phyloP scores from a whole-genome alignment of 2,888 invertebrate species.

The Psococerastis gibbosa region DNA sequence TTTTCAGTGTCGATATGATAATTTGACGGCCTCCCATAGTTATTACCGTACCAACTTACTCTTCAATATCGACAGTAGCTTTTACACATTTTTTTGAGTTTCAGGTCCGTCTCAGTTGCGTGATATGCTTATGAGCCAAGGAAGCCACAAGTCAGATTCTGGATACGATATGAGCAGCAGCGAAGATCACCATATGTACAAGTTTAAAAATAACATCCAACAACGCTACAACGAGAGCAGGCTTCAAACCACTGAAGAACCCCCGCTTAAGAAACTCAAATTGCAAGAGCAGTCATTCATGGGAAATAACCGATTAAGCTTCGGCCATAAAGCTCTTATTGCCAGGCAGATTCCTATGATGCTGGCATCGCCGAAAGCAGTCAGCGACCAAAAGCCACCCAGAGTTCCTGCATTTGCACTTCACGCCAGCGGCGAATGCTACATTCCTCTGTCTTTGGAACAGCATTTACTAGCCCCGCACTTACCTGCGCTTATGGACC shows the following conservation, averaged over 20 bases:
- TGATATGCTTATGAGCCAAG: constrained; percentile 2
- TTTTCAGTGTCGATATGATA: too few relatives aligned
- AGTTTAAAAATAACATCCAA: constrained; percentile 89
- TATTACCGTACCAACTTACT: too few relatives aligned
- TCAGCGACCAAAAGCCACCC: background rate
- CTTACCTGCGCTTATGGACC: constrained; percentile 22
- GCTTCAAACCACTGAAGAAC: background rate
- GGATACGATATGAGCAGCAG: constrained; percentile 20
- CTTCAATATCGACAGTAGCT: too few relatives aligned
- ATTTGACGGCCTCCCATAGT: too few relatives aligned
- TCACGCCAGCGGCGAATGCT: constrained; percentile 73
- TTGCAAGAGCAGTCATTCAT: background rate
- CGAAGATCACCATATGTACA: constrained; percentile 42
- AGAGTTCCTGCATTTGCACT: constrained; percentile 75
- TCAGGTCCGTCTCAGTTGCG: constrained; percentile 6
- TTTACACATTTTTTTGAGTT: too few relatives aligned
- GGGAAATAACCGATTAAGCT: background rate
- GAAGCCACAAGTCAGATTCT: background rate
- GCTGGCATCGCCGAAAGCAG: background rate
- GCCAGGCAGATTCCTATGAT: background rate
- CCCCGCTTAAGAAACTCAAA: background rate
- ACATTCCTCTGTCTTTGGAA: constrained; percentile 70
- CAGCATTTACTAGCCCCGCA: constrained; percentile 50
- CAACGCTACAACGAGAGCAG: constrained; percentile 31
- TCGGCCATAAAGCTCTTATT: background rate